Percentiles rank a stretch among this genome's conserved stretches.
Evolutionary conservation across 2,888 invertebrate genomes (phyloP).

Genomic region (Toxonevra muliebris): DNA sequence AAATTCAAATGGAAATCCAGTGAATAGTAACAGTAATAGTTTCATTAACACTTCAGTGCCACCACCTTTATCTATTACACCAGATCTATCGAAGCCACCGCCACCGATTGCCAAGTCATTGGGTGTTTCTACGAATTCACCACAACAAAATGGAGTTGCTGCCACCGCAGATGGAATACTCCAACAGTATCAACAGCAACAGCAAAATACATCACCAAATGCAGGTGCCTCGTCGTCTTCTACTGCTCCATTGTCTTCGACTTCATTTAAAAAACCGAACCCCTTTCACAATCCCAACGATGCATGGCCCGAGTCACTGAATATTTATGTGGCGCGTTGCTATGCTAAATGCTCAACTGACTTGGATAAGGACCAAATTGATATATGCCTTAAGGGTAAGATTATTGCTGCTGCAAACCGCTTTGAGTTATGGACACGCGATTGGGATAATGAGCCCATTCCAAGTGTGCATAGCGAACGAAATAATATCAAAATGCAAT

Average conservation of each 20-base stretch:
- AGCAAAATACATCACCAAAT: conserved; percentile 36
- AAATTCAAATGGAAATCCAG: conserved; percentile 22
- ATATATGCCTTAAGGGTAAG: conserved; percentile 92
- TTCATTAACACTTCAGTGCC: conserved; percentile 57
- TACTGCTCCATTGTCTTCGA: not conserved
- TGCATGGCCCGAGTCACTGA: conserved; percentile 81
- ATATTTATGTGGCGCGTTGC: conserved; percentile 90
- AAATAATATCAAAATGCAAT: conserved; percentile 68
- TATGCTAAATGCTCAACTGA: conserved; percentile 89
- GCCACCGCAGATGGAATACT: conserved; percentile 21
- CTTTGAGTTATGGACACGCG: conserved; percentile 86
- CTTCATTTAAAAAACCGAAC: conserved; percentile 58
- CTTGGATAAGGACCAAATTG: conserved; percentile 92
- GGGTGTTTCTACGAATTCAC: not conserved
- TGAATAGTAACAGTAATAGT: conserved; percentile 19
- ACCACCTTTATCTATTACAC: conserved; percentile 55
- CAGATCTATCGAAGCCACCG: conserved; percentile 59
- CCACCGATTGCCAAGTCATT: conserved; percentile 51
- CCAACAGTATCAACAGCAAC: conserved; percentile 19
- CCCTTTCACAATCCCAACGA: conserved; percentile 70
- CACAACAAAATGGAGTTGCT: conserved; percentile 29
- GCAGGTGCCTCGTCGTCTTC: conserved; percentile 20
- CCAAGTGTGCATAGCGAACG: conserved; percentile 87
- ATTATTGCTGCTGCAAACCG: conserved; percentile 90
- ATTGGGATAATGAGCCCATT: conserved; percentile 94